Conservation (phyloP, 2,797 vertebrate genomes). For the Cossypha caffra region DNA sequence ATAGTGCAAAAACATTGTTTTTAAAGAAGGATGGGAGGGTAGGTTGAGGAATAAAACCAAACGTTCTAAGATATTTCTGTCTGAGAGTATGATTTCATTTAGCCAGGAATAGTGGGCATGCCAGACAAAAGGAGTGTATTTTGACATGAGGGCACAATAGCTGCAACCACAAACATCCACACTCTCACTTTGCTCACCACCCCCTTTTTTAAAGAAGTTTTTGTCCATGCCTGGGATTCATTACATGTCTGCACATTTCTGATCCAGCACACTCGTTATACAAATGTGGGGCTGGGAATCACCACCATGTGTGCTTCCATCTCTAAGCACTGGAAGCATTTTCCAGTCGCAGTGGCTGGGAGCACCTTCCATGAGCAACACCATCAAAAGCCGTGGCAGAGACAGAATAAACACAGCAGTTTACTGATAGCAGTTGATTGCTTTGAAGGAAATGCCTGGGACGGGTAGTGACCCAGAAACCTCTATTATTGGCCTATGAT, state of each 20-base stretch:
- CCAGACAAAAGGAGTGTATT: neutral
- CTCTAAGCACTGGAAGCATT: neutral
- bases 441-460: neutral
- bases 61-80: neutral
- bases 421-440: neutral
- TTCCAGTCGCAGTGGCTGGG: neutral
- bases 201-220: neutral
- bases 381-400: neutral
- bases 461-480: neutral
- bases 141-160: neutral
- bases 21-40: neutral
- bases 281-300: neutral
- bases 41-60: neutral
- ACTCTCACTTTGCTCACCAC: neutral
- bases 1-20: neutral
- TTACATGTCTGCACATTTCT: neutral
- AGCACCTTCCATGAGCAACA: neutral
- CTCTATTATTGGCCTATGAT: neutral
- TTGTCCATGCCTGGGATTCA: neutral
- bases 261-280: neutral
- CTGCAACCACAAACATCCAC: neutral
- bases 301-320: neutral
- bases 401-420: neutral
- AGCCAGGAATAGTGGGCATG: neutral
- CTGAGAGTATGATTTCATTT: neutral